Percentiles rank a stretch among this genome's conserved stretches.
Evolutionary conservation across 2,797 vertebrate species (phyloP).

Genomic region (Silurus aristotelis): DNA sequence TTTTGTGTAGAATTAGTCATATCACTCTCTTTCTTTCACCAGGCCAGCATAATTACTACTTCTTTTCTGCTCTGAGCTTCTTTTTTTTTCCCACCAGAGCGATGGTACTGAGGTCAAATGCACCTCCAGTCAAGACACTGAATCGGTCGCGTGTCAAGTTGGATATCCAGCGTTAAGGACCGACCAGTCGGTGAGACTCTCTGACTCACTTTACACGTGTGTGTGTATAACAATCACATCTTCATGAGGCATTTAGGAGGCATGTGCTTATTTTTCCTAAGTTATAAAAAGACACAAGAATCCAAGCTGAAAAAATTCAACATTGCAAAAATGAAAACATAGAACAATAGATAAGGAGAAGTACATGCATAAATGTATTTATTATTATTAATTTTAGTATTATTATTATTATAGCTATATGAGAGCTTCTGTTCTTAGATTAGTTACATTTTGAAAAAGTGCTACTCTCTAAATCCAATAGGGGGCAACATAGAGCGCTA

Average conservation of each 20-base stretch:
- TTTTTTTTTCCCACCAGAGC: slow-evolving; percentile 61
- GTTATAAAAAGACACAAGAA: background rate
- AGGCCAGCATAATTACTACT: background rate
- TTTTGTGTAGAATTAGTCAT: background rate
- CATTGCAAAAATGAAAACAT: background rate
- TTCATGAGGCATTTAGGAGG: background rate
- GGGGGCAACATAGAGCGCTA: background rate
- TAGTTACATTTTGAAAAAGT: background rate
- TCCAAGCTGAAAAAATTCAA: background rate
- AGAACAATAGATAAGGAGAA: background rate
- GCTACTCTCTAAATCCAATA: background rate
- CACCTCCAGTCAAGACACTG: slow-evolving; percentile 64
- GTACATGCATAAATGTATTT: background rate
- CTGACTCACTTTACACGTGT: background rate
- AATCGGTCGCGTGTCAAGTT: slow-evolving; percentile 74
- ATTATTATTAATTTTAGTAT: background rate
- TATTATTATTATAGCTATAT: background rate
- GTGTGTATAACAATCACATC: background rate
- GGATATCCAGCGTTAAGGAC: slow-evolving; percentile 78
- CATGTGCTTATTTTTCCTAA: background rate
- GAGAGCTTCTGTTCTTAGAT: no score
- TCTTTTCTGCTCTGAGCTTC: background rate
- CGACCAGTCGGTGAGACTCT: slow-evolving; percentile 71
- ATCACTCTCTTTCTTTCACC: background rate
- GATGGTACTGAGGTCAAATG: slow-evolving; percentile 80